phyloP scores from a whole-genome alignment of 92 coral and sea anemone genomes.

The Epizoanthus stellaris region DNA sequence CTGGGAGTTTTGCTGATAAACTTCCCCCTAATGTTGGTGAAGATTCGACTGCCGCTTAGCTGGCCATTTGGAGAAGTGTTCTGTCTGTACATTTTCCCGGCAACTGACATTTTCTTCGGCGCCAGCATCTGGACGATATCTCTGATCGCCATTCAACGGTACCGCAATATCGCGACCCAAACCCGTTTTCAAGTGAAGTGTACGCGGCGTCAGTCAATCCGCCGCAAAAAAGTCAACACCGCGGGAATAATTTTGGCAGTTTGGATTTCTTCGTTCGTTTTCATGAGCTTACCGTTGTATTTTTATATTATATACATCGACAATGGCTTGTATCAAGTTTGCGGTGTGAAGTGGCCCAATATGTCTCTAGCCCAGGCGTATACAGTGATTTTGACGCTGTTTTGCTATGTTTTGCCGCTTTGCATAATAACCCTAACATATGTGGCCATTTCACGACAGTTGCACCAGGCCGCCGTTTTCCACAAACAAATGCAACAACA shows the following conservation, averaged over 20 bases:
- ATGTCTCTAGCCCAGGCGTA: not conserved
- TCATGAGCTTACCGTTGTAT: constrained; percentile 32
- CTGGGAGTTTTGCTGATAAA: constrained; percentile 34
- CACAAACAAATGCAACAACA: constrained; percentile 29
- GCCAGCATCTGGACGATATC: constrained; percentile 43
- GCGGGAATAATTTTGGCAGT: constrained; percentile 21
- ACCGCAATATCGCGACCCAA: constrained; percentile 41
- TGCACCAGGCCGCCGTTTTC: constrained; percentile 13
- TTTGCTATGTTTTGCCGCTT: constrained; percentile 17
- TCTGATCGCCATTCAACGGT: constrained; percentile 36
- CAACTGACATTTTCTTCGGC: constrained; percentile 40
- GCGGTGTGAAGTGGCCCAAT: not conserved
- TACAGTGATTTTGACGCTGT: not conserved
- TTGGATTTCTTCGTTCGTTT: constrained; percentile 23
- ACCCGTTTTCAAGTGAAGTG: constrained; percentile 10
- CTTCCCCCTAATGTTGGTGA: constrained; percentile 24
- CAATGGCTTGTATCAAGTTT: not conserved
- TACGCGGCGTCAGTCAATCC: constrained; percentile 23
- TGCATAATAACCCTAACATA: constrained; percentile 22
- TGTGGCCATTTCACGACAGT: constrained; percentile 36
- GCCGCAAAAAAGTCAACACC: not conserved
- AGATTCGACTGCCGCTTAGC: not conserved
- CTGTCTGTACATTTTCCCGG: constrained; percentile 30
- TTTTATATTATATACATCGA: not conserved
- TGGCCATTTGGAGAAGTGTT: constrained; percentile 32